Evolutionary conservation across 2,113 vertebrate genomes (phyloP).

Genomic region (Oryzias melastigma): DNA sequence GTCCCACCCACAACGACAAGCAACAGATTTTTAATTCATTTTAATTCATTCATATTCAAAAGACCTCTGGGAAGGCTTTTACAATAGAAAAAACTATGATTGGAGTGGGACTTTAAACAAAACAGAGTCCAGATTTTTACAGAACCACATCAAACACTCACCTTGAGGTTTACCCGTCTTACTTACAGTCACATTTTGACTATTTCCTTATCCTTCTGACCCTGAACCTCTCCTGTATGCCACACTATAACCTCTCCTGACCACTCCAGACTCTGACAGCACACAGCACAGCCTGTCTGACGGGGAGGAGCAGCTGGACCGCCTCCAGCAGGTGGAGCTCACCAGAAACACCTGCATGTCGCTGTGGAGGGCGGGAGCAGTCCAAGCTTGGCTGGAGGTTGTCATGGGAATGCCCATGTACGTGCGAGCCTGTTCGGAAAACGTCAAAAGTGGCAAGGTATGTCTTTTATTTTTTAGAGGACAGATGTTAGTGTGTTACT

Average conservation of each 20-base stretch:
- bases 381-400: conserved; percentile 89
- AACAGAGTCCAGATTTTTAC: no score
- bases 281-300: conserved; percentile 82
- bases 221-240: conserved; percentile 51
- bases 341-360: conserved; percentile 84
- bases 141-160: not conserved
- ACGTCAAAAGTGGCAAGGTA: conserved; percentile 89
- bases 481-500: no score
- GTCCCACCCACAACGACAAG: no score
- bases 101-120: no score
- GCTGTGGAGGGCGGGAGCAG: conserved; percentile 83
- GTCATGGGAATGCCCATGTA: conserved; percentile 92
- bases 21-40: no score
- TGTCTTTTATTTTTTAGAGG: not conserved
- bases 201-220: conserved; percentile 58
- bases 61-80: no score
- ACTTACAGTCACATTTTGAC: conserved; percentile 33
- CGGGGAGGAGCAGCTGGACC: conserved; percentile 84
- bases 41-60: no score
- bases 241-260: conserved; percentile 61
- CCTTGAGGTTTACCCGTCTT: conserved; percentile 2
- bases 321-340: conserved; percentile 84
- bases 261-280: conserved; percentile 82
- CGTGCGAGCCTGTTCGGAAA: conserved; percentile 80
- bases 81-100: no score